Conservation (phyloP, 2,113 vertebrate genomes). For the Phaethon lepturus region DNA sequence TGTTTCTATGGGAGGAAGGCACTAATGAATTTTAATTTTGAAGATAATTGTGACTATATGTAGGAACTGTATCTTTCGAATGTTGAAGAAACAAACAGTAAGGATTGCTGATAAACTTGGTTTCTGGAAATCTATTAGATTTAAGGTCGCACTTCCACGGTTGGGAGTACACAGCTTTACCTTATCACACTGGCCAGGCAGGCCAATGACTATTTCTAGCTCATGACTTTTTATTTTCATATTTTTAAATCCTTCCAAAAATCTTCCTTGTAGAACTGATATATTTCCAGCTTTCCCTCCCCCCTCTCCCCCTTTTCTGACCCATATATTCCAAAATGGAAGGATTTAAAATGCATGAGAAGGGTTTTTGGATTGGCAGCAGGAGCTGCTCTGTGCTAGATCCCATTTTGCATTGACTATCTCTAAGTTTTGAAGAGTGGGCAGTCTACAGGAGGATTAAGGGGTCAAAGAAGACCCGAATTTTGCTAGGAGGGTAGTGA, state of each 20-base stretch:
- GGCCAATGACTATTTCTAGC: constrained; percentile 12
- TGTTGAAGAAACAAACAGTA: constrained; percentile 24
- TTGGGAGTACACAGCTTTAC: constrained; percentile 34
- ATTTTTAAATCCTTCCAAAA: constrained; percentile 50
- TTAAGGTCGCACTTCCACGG: not conserved
- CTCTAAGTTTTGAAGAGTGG: not conserved
- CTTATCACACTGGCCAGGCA: constrained; percentile 49
- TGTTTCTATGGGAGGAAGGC: not conserved
- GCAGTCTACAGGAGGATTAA: not conserved
- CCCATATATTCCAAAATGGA: not conserved
- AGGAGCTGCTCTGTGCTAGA: not conserved
- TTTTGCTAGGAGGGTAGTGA: not conserved
- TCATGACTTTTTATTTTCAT: constrained; percentile 46
- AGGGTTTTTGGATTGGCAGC: not conserved
- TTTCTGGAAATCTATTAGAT: constrained; percentile 41
- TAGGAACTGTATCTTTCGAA: not conserved
- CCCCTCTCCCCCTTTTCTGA: too few species aligned
- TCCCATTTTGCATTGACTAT: not conserved
- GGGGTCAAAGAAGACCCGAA: not conserved
- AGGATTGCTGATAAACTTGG: constrained; percentile 44
- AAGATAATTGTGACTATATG: not conserved
- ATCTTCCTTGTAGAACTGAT: too few species aligned
- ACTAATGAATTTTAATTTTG: not conserved
- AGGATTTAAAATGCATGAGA: not conserved
- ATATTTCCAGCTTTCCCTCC: too few species aligned